Conservation (phyloP, 2,113 vertebrate species). For the Hyperopisus bebe region DNA sequence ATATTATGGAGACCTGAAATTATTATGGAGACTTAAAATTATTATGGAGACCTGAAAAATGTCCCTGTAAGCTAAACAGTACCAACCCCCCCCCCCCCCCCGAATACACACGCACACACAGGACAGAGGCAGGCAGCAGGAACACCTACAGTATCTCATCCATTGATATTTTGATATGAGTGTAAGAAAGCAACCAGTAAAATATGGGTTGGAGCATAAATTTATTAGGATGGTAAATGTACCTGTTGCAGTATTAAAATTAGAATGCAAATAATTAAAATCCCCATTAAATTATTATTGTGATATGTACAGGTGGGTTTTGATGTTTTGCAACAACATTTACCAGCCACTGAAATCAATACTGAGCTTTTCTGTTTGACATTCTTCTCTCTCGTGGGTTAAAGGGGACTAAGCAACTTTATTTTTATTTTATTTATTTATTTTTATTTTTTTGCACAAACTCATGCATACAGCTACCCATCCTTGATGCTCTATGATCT, state of each 20-base stretch:
- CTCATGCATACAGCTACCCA: neutral
- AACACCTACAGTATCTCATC: neutral
- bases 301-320: neutral
- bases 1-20: neutral
- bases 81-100: neutral
- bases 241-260: neutral
- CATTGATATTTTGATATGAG: neutral
- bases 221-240: neutral
- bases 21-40: no score
- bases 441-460: neutral
- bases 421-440: neutral
- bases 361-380: neutral
- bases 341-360: neutral
- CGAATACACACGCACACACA: neutral
- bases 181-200: neutral
- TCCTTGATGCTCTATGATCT: neutral
- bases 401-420: neutral
- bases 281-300: neutral
- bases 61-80: no score
- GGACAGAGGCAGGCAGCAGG: neutral
- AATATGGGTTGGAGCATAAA: neutral
- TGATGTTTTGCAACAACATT: neutral
- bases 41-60: neutral
- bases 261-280: neutral
- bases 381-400: neutral